Base-by-base conservation (phyloP, 2,797 vertebrate species). In the Chlorospingus flavigularis region DNA sequence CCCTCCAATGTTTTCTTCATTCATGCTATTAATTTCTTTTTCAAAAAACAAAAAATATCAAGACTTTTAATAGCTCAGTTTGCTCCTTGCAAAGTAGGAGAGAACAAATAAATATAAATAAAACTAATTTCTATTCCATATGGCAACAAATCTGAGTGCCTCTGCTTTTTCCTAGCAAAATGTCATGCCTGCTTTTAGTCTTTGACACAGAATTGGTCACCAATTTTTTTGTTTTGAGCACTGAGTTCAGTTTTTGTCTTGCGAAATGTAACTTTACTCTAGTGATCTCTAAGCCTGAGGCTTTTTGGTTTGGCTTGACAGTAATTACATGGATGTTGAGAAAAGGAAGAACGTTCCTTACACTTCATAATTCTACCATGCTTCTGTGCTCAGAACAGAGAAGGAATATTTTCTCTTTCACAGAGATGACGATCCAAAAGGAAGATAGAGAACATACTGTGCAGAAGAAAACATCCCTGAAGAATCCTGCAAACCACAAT, bases 281-380 rank as follows among this genome's bases (percentile, higher is more conserved):
- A 94, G 96, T 83, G 94, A 96, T 96, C 97, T 91, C 94, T 93
- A 94, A 97, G 97, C 97, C 97, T 86, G 96, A 96, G 97, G 97
- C 94, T 97, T 97, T 97, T 96, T 75, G 63, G 88, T 97, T 97
- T 97, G 98, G 96, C 96, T 98, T 97, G 97, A 96, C 96, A 97
- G 96, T 96, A 98, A 98, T 98, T 97, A 98, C 92, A 97, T 76
- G 94, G 97, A 97, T 96, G 95, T 81, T 96, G 92, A 97, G 97
- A 96, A 96, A 90, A 57, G 91, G 94, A 95, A 96, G 86, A 82
- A 95, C 40, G 47, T 96, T 93, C 91, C 94, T 94, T 93, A 95
- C 86, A 88, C 98, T 97, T 97, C 80, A 83, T 76, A 94, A 62
- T 94, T 96, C 95, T 96, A 94, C 93, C 94, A 40, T 93, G 87